Base-by-base conservation (phyloP, 2,888 invertebrate species). In the Odontocerum albicorne region DNA sequence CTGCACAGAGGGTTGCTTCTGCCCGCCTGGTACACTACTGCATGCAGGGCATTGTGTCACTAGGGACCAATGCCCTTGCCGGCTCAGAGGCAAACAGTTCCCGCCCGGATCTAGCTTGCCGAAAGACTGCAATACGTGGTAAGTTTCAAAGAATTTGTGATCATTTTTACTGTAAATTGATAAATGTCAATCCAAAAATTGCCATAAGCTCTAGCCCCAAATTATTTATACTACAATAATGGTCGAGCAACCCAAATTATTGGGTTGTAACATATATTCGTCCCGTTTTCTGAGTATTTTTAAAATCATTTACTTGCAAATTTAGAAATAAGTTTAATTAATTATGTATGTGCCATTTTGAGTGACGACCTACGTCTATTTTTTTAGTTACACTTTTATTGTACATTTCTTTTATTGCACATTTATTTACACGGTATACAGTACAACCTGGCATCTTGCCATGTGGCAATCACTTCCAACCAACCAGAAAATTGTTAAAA, bases 1-100 rank as follows among this genome's bases (percentile, higher is more conserved):
- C 20, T 95, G 94, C 65, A 86, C 88, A 46, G 93, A 94, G 67
- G 95, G 95, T 1, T 95, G 95, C 69, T 92, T 88, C 74, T 95
- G 95, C 67, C 92, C 93, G 0, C 74, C 81, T 12, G 92, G 90
- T 0, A 83, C 86, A 0, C 81, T 92, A 1, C 74, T 90, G 4
- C 86, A 92, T 62, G 82, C 85, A 2, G 85, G 86, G n/a, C 78
- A 80, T 27, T 95, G 95, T 66, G 82, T 94, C 35, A 74, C 79
- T 0, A 76, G 75, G 15, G 80, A 82, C 4, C 75, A 87, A 52
- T 96, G 96, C 65, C 93, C 95, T 0, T 96, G 96, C 63, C 77
- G 81, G 17, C 75, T 89, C 60, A 81, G 89, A 49, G 89, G 89
- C 15, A 86, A 86, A 67, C 77, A 74, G 40, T 92, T 90, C 65